Percentiles rank a stretch among this genome's conserved stretches.
These are phyloP conservation scores for Monochamus saltuarius DNA, from an alignment of 1,140 invertebrate genomes.

Conservation along the genomic window DNA sequence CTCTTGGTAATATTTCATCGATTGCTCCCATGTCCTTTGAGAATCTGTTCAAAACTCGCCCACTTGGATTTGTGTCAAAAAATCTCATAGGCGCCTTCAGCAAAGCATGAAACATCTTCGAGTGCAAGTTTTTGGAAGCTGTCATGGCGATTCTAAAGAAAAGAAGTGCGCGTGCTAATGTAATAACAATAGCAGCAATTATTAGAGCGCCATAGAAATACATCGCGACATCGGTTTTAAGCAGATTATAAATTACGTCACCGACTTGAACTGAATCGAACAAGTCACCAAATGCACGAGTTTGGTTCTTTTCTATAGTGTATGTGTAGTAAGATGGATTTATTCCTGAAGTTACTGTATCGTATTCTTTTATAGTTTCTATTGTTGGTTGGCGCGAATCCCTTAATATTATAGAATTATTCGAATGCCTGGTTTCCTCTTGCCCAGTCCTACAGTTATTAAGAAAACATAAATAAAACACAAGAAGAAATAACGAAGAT, in stretches of 20 bases:
- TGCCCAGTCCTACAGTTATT: slow-evolving; percentile 36
- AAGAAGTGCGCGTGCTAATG: slow-evolving; percentile 56
- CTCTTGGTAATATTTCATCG: slow-evolving; percentile 73
- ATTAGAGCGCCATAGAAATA: slow-evolving; percentile 50
- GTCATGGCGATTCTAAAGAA: slow-evolving; percentile 77
- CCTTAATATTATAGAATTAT: background rate
- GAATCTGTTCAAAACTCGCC: slow-evolving; percentile 75
- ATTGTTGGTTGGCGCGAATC: too few relatives aligned
- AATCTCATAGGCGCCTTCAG: slow-evolving; percentile 68
- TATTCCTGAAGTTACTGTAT: background rate
- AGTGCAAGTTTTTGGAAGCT: slow-evolving; percentile 74
- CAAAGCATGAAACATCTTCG: slow-evolving; percentile 66
- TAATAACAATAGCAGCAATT: slow-evolving; percentile 44
- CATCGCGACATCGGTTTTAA: slow-evolving; percentile 40
- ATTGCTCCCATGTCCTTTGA: slow-evolving; percentile 78
- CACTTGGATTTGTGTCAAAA: slow-evolving; percentile 76
- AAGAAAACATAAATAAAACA: background rate
- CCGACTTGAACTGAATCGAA: slow-evolving; percentile 24
- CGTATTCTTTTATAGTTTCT: too few relatives aligned
- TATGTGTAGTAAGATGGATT: background rate
- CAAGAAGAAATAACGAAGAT: background rate
- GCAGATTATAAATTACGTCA: slow-evolving; percentile 18
- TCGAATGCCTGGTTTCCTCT: slow-evolving; percentile 27
- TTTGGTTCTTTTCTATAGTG: background rate
- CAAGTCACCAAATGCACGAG: slow-evolving; percentile 3